Conservation (phyloP, 1,140 invertebrate species). For the Drosophila trapezifrons region DNA sequence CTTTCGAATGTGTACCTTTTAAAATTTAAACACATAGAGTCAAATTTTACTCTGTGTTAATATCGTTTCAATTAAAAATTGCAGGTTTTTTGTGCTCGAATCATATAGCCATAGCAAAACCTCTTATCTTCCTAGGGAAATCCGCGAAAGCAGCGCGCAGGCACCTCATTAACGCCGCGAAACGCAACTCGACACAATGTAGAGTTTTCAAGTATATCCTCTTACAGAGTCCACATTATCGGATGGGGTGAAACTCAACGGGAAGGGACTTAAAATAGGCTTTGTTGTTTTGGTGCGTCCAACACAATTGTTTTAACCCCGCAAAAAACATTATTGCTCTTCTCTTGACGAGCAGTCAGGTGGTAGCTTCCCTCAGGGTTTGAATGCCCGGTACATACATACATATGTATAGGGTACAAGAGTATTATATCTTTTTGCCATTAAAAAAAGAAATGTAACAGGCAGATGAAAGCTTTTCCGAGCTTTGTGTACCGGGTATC, state of each 20-base stretch:
- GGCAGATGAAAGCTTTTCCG: background rate
- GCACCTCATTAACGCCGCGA: conserved; percentile 71
- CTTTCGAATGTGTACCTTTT: background rate
- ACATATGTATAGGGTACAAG: background rate
- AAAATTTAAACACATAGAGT: background rate
- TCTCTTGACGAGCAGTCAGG: conserved; percentile 5
- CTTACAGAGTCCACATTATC: conserved; percentile 25
- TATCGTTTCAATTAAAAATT: conserved; percentile 13
- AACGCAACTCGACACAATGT: conserved; percentile 69
- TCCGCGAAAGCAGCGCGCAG: conserved; percentile 1
- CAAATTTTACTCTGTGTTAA: background rate
- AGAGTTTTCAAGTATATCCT: conserved; percentile 63
- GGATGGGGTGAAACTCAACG: conserved; percentile 7
- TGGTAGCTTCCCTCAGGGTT: background rate
- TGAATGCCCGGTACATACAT: background rate
- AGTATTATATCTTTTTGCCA: background rate
- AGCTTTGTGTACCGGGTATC: too few relatives aligned
- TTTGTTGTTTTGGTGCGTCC: conserved; percentile 38
- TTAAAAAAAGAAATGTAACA: background rate
- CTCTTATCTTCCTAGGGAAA: conserved; percentile 11
- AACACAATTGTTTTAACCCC: conserved; percentile 26
- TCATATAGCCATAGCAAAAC: background rate
- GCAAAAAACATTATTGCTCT: conserved; percentile 8
- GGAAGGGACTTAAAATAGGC: conserved; percentile 4
- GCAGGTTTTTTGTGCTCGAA: background rate